phyloP scores from a whole-genome alignment of 2,888 invertebrate genomes.

The Phytoseiulus persimilis region DNA sequence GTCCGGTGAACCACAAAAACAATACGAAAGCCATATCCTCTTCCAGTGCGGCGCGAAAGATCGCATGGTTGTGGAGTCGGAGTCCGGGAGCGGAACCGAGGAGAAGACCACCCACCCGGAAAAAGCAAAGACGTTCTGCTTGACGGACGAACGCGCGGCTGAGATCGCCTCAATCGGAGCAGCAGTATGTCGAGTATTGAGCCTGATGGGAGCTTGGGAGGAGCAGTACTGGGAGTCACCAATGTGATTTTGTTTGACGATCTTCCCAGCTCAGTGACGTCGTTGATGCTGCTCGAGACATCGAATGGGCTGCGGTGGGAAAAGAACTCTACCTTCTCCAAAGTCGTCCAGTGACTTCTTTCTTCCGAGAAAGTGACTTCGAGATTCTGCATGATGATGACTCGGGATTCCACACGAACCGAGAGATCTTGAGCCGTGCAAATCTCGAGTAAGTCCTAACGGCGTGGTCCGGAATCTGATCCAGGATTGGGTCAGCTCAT shows the following conservation, averaged over 20 bases:
- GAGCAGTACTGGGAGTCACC: too few relatives aligned
- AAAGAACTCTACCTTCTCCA: constrained; percentile 57
- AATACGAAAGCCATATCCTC: too few relatives aligned
- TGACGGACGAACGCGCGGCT: constrained; percentile 56
- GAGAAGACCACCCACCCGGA: background rate
- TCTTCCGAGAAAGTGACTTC: constrained; percentile 65
- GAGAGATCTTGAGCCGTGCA: constrained; percentile 61
- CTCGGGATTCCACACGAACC: constrained; percentile 59
- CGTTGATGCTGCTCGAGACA: constrained; percentile 65
- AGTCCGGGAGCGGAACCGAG: constrained; percentile 9
- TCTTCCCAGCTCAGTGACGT: constrained; percentile 56
- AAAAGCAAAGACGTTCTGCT: constrained; percentile 50
- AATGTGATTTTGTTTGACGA: too few relatives aligned
- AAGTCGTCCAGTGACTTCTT: constrained; percentile 66
- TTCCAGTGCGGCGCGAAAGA: constrained; percentile 9
- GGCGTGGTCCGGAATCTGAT: too few relatives aligned
- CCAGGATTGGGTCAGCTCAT: too few relatives aligned
- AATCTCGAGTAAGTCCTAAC: constrained; percentile 62
- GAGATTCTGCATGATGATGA: constrained; percentile 71
- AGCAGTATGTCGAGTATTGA: background rate
- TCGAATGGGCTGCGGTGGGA: constrained; percentile 68
- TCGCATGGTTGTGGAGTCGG: background rate
- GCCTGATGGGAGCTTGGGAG: too few relatives aligned
- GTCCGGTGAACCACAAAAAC: too few relatives aligned
- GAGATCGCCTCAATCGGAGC: constrained; percentile 57